Base-by-base conservation (phyloP, 2,888 invertebrate species). In the Chrysolina oricalcia region DNA sequence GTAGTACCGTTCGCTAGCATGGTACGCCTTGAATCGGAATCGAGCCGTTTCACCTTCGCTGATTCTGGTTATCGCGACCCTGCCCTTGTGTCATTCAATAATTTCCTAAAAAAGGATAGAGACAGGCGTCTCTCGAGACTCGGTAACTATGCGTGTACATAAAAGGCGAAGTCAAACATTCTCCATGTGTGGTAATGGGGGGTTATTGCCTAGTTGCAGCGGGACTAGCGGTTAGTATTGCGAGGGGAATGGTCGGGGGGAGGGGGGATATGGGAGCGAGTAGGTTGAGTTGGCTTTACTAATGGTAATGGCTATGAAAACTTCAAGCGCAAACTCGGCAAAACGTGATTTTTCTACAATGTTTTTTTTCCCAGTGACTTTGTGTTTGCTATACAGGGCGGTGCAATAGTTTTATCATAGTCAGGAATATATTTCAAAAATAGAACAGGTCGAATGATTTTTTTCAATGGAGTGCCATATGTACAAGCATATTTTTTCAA, bases 91-190 rank as follows among this genome's bases (percentile, higher is more conserved):
- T 10, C 15, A 56, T 56, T 56, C 56, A 13, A 56, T 56, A 56
- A 23, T 56, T 56, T 56, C 23, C 56, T 56, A 6, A 56, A 56
- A 56, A 56, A 56, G 56, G 56, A 56, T 21, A 13, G 56, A 53
- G 9, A 10, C 21, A 23, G 21, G 56, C 23, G 21, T 56, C 56
- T 19, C 56, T 8, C 9, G 56, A 56, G 23, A 56, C 56, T 56
- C 21, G 56, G 15, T 56, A 21, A 56, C 21, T 21, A 56, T 56
- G 15, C 23, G 19, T 56, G 56, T 23, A 23, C 56, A 56, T 56
- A 56, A 56, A 56, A 56, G 56, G 56, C 56, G 11, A 56, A 56
- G 56, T 21, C 21, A 56, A 56, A 56, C 56, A 56, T 56, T 21
- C 21, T 23, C 56, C 56, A 56, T 56, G 19, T 56, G 56, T 21